These are phyloP conservation scores for Nilaparvata lugens DNA, from an alignment of 1,140 invertebrate species.

Conservation along the genomic window DNA sequence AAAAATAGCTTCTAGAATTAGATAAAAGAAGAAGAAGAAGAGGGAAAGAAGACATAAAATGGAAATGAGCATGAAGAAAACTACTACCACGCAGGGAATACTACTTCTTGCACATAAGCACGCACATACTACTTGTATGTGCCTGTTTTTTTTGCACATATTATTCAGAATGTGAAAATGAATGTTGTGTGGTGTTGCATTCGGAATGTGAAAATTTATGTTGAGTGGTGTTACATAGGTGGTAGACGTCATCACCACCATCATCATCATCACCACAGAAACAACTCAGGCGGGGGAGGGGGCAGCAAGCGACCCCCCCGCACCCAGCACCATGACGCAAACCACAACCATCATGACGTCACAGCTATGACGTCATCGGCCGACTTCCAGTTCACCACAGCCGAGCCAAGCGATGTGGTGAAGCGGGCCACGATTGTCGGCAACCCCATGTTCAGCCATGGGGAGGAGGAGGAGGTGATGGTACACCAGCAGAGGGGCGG, in stretches of 20 bases:
- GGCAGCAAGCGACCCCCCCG: not conserved
- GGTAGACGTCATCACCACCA: constrained; percentile 38
- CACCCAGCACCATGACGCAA: not conserved
- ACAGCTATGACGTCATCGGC: constrained; percentile 20
- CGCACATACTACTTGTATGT: too few relatives aligned
- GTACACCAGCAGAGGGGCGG: constrained; percentile 33
- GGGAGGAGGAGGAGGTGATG: constrained; percentile 32
- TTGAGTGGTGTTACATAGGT: constrained; percentile 24
- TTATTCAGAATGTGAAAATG: too few relatives aligned
- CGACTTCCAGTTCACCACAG: constrained; percentile 25
- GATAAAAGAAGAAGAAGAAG: too few relatives aligned
- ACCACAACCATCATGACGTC: constrained; percentile 10
- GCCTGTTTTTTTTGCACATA: too few relatives aligned
- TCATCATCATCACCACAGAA: constrained; percentile 34
- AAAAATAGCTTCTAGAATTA: too few relatives aligned
- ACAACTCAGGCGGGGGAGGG: constrained; percentile 4
- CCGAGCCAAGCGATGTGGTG: constrained; percentile 42
- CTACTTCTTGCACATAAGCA: too few relatives aligned
- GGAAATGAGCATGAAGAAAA: too few relatives aligned
- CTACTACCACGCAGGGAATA: too few relatives aligned
- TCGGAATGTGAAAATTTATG: too few relatives aligned
- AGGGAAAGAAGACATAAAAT: too few relatives aligned
- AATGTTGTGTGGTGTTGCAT: too few relatives aligned
- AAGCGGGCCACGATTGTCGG: constrained; percentile 76
- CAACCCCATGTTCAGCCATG: constrained; percentile 64